phyloP scores from a whole-genome alignment of 2,113 vertebrate species.

The Pyxicephalus adspersus region DNA sequence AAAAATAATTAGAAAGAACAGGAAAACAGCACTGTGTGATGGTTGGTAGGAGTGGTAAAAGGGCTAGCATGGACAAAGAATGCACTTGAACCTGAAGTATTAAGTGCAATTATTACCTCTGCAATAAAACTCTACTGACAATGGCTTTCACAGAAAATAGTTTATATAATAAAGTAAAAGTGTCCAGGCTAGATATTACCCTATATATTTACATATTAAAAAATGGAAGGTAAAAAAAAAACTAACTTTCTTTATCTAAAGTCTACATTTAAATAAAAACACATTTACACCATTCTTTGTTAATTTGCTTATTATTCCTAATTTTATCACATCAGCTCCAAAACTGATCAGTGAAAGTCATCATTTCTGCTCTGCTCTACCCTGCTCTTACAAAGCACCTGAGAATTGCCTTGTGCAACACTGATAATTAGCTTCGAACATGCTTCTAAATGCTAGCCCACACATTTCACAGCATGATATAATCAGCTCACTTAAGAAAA shows the following conservation, averaged over 20 bases:
- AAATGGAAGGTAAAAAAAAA: background rate
- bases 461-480: conserved; percentile 5
- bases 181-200: background rate
- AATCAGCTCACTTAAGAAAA: background rate
- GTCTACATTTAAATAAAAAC: too few species aligned
- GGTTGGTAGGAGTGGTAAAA: too few species aligned
- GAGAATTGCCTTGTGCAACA: conserved; percentile 61
- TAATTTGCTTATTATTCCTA: conserved; percentile 69
- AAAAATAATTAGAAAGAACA: too few species aligned
- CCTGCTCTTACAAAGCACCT: conserved; percentile 60
- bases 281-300: conserved; percentile 50
- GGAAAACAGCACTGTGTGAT: too few species aligned
- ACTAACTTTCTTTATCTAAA: background rate
- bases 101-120: too few species aligned
- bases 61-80: too few species aligned
- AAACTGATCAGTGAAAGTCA: conserved; percentile 64
- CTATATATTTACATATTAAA: background rate
- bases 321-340: conserved; percentile 65
- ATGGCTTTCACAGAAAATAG: too few species aligned
- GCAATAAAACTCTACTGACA: too few species aligned
- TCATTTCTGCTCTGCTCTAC: conserved; percentile 65
- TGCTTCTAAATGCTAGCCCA: conserved; percentile 40
- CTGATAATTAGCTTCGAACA: conserved; percentile 64
- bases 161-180: too few species aligned
- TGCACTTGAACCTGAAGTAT: too few species aligned